These are phyloP conservation scores for Poeciliopsis paucimaculata DNA, from an alignment of 2,797 vertebrate species.

Conservation along the genomic window DNA sequence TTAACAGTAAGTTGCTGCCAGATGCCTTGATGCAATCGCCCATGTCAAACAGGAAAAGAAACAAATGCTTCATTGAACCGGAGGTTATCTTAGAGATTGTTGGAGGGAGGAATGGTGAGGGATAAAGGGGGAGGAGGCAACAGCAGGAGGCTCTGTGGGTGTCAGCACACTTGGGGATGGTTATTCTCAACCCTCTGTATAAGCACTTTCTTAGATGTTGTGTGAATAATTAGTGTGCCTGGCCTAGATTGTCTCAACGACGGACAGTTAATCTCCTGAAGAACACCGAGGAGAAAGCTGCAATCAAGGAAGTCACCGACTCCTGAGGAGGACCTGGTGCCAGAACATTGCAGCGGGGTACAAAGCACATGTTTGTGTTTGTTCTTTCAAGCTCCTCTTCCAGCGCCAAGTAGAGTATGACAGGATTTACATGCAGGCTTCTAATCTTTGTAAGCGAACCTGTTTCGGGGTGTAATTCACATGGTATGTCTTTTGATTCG, in stretches of 20 bases:
- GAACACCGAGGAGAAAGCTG: constrained; percentile 51
- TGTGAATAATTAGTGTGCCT: constrained; percentile 72
- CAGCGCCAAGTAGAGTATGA: constrained; percentile 80
- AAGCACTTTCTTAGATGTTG: constrained; percentile 66
- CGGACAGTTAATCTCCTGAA: constrained; percentile 66
- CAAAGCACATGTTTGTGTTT: constrained; percentile 81
- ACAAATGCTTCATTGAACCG: constrained; percentile 82
- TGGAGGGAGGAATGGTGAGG: constrained; percentile 46
- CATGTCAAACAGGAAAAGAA: constrained; percentile 83
- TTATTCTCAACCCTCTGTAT: constrained; percentile 59
- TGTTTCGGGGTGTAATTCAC: constrained; percentile 92
- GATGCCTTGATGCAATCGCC: constrained; percentile 81
- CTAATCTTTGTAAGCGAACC: constrained; percentile 88
- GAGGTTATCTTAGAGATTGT: constrained; percentile 66
- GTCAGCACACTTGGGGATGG: constrained; percentile 56
- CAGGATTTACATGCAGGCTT: constrained; percentile 84
- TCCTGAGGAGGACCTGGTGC: constrained; percentile 55
- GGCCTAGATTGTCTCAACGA: constrained; percentile 69
- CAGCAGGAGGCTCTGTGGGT: constrained; percentile 59
- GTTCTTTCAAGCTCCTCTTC: constrained; percentile 79
- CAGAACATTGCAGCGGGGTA: constrained; percentile 56
- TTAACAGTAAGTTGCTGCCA: constrained; percentile 81
- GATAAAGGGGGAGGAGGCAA: constrained; percentile 33
- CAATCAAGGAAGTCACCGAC: constrained; percentile 59
- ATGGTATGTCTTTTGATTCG: constrained; percentile 90